Percentiles rank a stretch among this genome's conserved stretches.
phyloP scores from a whole-genome alignment of 1,140 invertebrate genomes.

The Sycophila sp. region DNA sequence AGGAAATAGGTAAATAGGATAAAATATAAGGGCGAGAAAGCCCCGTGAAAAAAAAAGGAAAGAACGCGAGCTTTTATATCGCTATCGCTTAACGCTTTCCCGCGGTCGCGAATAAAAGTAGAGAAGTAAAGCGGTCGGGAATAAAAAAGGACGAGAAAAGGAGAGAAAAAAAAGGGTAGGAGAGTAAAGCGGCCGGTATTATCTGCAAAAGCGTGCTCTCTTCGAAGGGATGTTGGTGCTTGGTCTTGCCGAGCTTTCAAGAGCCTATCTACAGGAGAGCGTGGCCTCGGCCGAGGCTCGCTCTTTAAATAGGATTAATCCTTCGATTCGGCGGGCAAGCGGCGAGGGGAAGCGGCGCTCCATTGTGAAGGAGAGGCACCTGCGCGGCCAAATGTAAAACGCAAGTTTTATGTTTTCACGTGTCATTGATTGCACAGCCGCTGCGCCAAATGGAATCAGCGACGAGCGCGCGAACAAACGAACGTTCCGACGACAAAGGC shows the following conservation, averaged over 20 bases:
- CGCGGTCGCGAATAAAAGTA: constrained; percentile 20
- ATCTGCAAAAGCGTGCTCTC: constrained; percentile 21
- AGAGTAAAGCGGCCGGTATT: neutral
- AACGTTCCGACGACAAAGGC: neutral
- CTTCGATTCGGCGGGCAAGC: neutral
- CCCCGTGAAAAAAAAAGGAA: neutral
- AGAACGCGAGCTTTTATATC: constrained; percentile 22
- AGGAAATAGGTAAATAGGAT: neutral
- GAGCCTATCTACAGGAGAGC: too few species aligned
- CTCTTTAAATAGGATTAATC: neutral
- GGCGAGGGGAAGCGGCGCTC: neutral
- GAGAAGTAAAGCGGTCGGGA: neutral
- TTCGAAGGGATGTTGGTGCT: constrained; percentile 31
- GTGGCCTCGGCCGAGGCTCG: too few species aligned
- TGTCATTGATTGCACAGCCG: constrained; percentile 7
- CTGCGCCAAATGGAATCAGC: neutral
- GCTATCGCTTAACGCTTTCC: constrained; percentile 17
- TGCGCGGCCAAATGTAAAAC: neutral
- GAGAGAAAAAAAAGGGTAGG: neutral
- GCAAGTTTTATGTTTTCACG: constrained; percentile 16
- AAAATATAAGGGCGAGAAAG: constrained; percentile 15
- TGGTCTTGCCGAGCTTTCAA: constrained; percentile 33
- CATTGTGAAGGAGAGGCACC: neutral
- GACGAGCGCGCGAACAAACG: neutral
- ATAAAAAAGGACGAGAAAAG: constrained; percentile 2